Conservation (phyloP, 1,140 invertebrate species). For the Leptoteleia sp. region DNA sequence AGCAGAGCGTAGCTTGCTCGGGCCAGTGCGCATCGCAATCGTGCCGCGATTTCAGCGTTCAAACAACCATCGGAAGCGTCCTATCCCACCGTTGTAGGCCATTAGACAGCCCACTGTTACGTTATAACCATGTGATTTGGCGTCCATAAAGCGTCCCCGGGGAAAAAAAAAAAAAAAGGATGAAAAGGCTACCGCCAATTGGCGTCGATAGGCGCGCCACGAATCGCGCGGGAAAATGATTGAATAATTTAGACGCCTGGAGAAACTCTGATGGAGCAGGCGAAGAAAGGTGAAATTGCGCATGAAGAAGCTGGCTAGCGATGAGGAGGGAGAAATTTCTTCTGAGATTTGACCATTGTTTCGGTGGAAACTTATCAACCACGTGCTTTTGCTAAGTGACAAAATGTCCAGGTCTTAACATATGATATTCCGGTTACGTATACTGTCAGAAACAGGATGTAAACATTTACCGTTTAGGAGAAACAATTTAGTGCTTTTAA, state of each 20-base stretch:
- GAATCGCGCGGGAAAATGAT: slow-evolving; percentile 2
- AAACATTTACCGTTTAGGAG: too few relatives aligned
- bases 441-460: too few relatives aligned
- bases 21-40: slow-evolving; percentile 78
- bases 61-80: slow-evolving; percentile 52
- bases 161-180: too few relatives aligned
- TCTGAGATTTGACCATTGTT: too few relatives aligned
- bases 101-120: slow-evolving; percentile 35
- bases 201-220: neutral
- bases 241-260: slow-evolving; percentile 24
- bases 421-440: too few relatives aligned
- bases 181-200: slow-evolving; percentile 13
- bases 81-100: slow-evolving; percentile 40
- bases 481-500: too few relatives aligned
- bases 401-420: too few relatives aligned
- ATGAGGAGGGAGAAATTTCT: too few relatives aligned
- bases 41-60: slow-evolving; percentile 71
- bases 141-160: slow-evolving; percentile 38
- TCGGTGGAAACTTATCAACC: too few relatives aligned
- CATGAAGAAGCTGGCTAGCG: neutral
- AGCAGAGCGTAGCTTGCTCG: slow-evolving; percentile 78
- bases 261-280: slow-evolving; percentile 3
- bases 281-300: slow-evolving; percentile 29
- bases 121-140: slow-evolving; percentile 38
- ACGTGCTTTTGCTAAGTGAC: too few relatives aligned